A percentile compares a stretch with the other conserved stretches of the same genome.
Evolutionary conservation across 2,797 vertebrate species (phyloP).

Genomic region (Tamandua tetradactyla): DNA sequence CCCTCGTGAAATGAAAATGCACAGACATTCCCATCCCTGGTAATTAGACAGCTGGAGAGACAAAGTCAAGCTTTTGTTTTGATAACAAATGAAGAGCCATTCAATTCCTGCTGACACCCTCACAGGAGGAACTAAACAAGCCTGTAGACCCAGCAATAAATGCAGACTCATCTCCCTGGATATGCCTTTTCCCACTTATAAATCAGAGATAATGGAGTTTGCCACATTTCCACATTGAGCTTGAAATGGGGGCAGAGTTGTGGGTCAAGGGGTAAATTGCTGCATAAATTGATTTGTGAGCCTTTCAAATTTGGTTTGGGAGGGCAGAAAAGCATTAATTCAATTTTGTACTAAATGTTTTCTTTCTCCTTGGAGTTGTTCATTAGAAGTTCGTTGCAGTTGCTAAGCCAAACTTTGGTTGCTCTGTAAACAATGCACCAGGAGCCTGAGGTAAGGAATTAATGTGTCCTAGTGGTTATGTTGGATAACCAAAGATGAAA

Average conservation of each 20-base stretch:
- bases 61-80: conserved; percentile 36
- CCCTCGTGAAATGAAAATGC: conserved; percentile 58
- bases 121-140: conserved; percentile 8
- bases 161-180: not conserved
- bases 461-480: not conserved
- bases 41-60: conserved; percentile 40
- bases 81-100: conserved; percentile 46
- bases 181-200: conserved; percentile 33
- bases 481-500: not conserved
- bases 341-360: conserved; percentile 39
- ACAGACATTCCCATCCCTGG: not conserved
- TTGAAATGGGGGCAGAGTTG: not conserved
- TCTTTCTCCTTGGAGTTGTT: conserved; percentile 7
- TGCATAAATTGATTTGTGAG: conserved; percentile 40
- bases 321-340: not conserved
- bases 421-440: not conserved
- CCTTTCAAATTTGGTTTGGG: conserved; percentile 22
- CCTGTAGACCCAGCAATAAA: not conserved
- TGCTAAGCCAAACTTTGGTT: not conserved
- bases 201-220: conserved; percentile 72
- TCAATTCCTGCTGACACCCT: conserved; percentile 19
- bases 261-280: not conserved
- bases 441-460: not conserved
- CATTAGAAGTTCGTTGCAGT: not conserved
- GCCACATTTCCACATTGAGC: not conserved